Base-by-base conservation (phyloP, 2,888 invertebrate species). In the Anaspis maculata region DNA sequence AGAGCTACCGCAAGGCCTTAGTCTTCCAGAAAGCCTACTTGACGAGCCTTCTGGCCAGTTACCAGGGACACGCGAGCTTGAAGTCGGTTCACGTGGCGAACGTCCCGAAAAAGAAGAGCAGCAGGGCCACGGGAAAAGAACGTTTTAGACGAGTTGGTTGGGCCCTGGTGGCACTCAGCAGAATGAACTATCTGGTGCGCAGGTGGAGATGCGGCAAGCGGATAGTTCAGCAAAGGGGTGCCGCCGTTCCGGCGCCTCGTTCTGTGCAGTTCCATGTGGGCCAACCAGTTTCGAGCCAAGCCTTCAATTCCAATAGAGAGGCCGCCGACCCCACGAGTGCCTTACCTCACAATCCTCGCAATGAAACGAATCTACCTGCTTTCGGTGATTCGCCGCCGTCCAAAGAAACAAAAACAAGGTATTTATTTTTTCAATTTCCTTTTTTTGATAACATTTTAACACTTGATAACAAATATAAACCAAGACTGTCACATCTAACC, bases 11-110 rank as follows among this genome's bases (percentile, higher is more conserved):
- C 37, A 91, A 90, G 61, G 86, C 91, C 9, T 69, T 95, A 32
- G 76, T 84, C 30, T 92, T 84, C 74, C 95, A 95, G 69, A 95
- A 95, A 66, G 76, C 83, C 12, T 94, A 91, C 62, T 67, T 95
- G 32, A 72, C 86, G 42, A 27, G 27, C 3, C 13, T 40, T n/a
- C 12, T 36, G 3, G 35, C 22, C 13, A 31, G 27, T 15, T 36
- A 31, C 10, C 36, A 36, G 26, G 21, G 9, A 5, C 19, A 6
- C 19, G 19, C 5, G 9, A 19, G 9, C 19, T 5, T 6, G 19
- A 19, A n/a, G n/a, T n/a, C n/a, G n/a, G n/a, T n/a, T n/a, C n/a
- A 5, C 19, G 10, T 7, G 6, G 2, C 9, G 13, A 6, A 11
- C 24, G 15, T 1, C 11, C 14, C 15, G 26, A 14, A 5, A 6